phyloP scores from a whole-genome alignment of 2,113 vertebrate genomes.

The Toxotes chatareus region DNA sequence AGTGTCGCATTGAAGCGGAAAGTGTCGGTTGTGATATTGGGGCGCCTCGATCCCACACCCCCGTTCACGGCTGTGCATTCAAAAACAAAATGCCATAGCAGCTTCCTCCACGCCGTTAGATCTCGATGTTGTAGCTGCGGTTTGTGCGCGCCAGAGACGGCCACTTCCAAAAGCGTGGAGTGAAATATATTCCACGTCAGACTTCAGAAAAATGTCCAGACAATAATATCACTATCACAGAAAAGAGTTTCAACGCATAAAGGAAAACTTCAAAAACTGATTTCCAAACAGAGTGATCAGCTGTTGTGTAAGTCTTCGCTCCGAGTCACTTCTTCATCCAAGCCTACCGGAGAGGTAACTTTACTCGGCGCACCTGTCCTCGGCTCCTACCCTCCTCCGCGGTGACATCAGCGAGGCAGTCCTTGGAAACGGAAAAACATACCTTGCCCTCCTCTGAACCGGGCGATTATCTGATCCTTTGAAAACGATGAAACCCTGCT shows the following conservation, averaged over 20 bases:
- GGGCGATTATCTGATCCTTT: constrained; percentile 9
- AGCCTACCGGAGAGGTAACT: constrained; percentile 46
- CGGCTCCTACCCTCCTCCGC: constrained; percentile 45
- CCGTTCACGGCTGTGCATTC: constrained; percentile 32
- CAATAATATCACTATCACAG: not conserved
- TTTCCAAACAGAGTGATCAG: not conserved
- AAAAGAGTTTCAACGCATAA: not conserved
- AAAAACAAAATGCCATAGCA: not conserved
- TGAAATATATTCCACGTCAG: constrained; percentile 10
- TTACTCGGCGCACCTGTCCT: constrained; percentile 77
- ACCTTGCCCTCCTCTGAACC: constrained; percentile 66
- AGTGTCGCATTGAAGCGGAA: constrained; percentile 73
- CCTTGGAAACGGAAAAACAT: constrained; percentile 78
- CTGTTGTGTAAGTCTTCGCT: constrained; percentile 9
- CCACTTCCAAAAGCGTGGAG: not conserved
- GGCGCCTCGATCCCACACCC: constrained; percentile 46
- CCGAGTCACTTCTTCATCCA: constrained; percentile 24
- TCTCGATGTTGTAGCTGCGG: not conserved
- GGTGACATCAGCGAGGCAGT: constrained; percentile 75
- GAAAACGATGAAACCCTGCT: not conserved
- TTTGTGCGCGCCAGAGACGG: constrained; percentile 13
- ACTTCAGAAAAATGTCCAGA: not conserved
- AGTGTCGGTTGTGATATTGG: constrained; percentile 50
- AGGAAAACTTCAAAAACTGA: not conserved
- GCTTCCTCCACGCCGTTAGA: not conserved